Conservation (phyloP, 2,888 invertebrate genomes). For the Oligia strigilis region DNA sequence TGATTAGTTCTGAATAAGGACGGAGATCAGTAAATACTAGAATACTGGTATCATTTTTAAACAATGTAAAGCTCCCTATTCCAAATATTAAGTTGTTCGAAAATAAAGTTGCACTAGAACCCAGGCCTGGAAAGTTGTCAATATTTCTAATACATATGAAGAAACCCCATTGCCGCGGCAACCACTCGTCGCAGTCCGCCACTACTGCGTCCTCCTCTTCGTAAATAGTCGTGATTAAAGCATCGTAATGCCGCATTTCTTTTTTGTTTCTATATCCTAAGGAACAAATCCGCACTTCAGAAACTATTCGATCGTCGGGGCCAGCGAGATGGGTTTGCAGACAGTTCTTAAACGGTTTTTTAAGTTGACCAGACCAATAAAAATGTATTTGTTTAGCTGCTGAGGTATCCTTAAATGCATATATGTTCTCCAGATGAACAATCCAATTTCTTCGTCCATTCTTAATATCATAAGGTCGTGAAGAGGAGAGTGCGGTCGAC, state of each 20-base stretch:
- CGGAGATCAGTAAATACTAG: constrained; percentile 29
- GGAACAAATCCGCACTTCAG: neutral
- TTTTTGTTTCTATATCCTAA: neutral
- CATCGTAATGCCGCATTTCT: neutral
- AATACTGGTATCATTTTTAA: constrained; percentile 1
- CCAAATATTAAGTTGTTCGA: constrained; percentile 1
- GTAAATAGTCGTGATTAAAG: neutral
- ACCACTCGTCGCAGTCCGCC: too few species aligned
- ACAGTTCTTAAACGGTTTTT: neutral
- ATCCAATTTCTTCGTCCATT: constrained; percentile 15
- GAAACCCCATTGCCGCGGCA: too few species aligned
- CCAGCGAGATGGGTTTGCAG: neutral
- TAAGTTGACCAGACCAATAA: too few species aligned
- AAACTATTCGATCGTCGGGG: neutral
- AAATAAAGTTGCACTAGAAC: constrained; percentile 7
- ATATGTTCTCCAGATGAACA: too few species aligned
- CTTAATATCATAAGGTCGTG: constrained; percentile 25
- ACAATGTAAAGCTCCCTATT: constrained; percentile 8
- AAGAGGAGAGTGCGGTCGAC: neutral
- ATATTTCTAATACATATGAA: constrained; percentile 26
- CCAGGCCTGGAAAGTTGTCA: neutral
- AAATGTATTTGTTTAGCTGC: too few species aligned
- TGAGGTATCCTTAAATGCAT: too few species aligned
- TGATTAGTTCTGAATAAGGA: neutral
- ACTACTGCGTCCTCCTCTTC: neutral